Conservation (phyloP, 2,113 vertebrate species). For the Emydura subglobosa region DNA sequence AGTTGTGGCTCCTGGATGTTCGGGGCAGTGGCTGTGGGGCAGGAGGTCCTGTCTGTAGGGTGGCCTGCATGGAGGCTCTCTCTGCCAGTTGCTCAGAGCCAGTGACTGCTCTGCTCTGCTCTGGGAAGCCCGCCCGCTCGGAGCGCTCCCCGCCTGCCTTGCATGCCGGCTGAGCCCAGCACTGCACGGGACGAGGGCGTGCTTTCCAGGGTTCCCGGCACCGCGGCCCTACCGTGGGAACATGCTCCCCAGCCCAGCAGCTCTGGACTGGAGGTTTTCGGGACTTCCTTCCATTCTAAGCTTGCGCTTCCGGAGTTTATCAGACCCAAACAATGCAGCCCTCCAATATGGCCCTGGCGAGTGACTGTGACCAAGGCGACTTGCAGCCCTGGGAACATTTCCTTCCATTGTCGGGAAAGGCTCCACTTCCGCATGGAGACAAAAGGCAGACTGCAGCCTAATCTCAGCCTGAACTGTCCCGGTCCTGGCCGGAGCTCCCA, state of each 20-base stretch:
- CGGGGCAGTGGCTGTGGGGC: too few relatives aligned
- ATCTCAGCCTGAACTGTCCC: background rate
- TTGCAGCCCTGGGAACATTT: conserved; percentile 49
- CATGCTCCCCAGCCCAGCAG: background rate
- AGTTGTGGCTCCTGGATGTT: too few relatives aligned
- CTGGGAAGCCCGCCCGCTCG: too few relatives aligned
- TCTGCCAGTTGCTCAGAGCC: background rate
- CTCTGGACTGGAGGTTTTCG: background rate
- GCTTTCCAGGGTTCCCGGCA: background rate
- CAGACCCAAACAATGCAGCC: conserved; percentile 76
- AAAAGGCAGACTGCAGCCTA: conserved; percentile 20
- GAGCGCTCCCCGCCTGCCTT: background rate
- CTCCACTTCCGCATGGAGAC: conserved; percentile 18
- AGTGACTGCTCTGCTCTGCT: background rate
- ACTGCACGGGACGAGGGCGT: rapidly evolving
- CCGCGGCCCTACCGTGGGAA: conserved; percentile 77
- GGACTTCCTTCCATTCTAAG: conserved; percentile 81
- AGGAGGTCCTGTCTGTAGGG: too few relatives aligned
- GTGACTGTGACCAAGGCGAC: conserved; percentile 24
- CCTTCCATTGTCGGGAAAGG: conserved; percentile 71
- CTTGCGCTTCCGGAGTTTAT: conserved; percentile 81
- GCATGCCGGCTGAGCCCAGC: background rate
- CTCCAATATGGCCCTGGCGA: conserved; percentile 29
- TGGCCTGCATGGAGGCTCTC: too few relatives aligned
- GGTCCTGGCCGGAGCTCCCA: background rate